These are phyloP conservation scores for Taenaris catops DNA, from an alignment of 2,888 invertebrate species.

Conservation along the genomic window DNA sequence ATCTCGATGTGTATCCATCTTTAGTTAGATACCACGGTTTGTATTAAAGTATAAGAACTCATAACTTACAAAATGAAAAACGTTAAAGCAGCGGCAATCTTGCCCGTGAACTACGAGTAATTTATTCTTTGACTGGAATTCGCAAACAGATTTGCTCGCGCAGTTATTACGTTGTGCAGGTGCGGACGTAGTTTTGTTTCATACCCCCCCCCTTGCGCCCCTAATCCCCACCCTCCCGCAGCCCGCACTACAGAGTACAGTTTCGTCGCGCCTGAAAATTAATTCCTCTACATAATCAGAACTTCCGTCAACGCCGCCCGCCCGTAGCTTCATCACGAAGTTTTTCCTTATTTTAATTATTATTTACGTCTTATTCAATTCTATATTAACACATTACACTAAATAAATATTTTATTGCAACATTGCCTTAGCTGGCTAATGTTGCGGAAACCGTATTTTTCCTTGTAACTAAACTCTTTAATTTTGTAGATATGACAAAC, in stretches of 20 bases:
- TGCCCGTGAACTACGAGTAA: slow-evolving; percentile 28
- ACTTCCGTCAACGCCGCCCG: slow-evolving; percentile 56
- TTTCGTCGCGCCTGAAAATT: slow-evolving; percentile 77
- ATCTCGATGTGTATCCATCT: too few relatives aligned
- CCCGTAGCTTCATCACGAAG: slow-evolving; percentile 51
- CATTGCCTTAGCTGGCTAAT: too few relatives aligned
- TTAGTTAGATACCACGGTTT: neutral
- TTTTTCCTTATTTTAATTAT: slow-evolving; percentile 18
- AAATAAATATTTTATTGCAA: too few relatives aligned
- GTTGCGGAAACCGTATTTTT: too few relatives aligned
- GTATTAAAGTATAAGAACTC: slow-evolving; percentile 6
- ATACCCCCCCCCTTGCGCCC: slow-evolving; percentile 30
- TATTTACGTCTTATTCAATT: too few relatives aligned
- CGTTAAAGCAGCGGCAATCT: slow-evolving; percentile 18
- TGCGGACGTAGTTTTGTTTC: slow-evolving; percentile 67
- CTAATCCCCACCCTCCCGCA: slow-evolving; percentile 29
- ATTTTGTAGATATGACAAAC: too few relatives aligned
- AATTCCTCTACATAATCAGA: slow-evolving; percentile 79
- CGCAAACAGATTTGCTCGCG: slow-evolving; percentile 59
- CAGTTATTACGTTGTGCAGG: slow-evolving; percentile 64
- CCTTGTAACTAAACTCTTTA: too few relatives aligned
- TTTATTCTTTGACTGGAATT: slow-evolving; percentile 29
- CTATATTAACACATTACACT: too few relatives aligned
- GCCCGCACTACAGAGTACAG: slow-evolving; percentile 50
- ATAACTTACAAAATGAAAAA: slow-evolving; percentile 19